Percentiles rank a stretch among this genome's conserved stretches.
These are phyloP conservation scores for Ophiodon elongatus DNA, from an alignment of 2,113 vertebrate genomes.

Conservation along the genomic window DNA sequence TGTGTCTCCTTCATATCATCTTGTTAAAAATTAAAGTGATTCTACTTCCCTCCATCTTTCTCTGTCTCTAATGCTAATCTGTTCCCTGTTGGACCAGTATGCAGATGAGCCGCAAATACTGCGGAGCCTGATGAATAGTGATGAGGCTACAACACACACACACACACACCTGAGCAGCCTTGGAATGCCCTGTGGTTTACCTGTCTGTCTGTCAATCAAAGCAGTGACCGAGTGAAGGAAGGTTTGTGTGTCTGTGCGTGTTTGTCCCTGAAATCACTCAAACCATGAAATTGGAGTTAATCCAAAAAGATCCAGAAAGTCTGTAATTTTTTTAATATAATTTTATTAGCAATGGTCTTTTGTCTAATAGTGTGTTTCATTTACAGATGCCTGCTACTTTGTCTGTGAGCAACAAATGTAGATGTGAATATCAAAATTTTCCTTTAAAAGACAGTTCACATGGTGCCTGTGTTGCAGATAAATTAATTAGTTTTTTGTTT, in stretches of 20 bases:
- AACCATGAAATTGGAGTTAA: background rate
- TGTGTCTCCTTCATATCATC: slow-evolving; percentile 84
- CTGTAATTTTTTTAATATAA: background rate
- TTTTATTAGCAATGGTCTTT: background rate
- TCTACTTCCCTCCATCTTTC: slow-evolving; percentile 69
- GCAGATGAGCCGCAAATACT: slow-evolving; percentile 83
- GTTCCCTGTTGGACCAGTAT: slow-evolving; percentile 84
- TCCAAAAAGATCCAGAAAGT: slow-evolving; percentile 18
- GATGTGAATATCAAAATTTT: background rate
- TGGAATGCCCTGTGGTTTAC: slow-evolving; percentile 82
- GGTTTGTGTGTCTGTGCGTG: slow-evolving; percentile 34
- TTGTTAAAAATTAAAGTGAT: slow-evolving; percentile 89
- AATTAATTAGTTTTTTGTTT: background rate
- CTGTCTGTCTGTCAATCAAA: slow-evolving; percentile 85
- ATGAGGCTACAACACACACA: slow-evolving; percentile 66
- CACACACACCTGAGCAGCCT: slow-evolving; percentile 74
- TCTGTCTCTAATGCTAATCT: slow-evolving; percentile 83
- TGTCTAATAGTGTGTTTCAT: background rate
- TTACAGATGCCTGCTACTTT: background rate
- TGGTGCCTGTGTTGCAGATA: background rate
- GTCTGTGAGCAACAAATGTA: background rate
- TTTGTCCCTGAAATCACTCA: slow-evolving; percentile 28
- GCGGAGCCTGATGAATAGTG: slow-evolving; percentile 79
- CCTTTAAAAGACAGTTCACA: background rate
- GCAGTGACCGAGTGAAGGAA: slow-evolving; percentile 46